These are phyloP conservation scores for Rhagium mordax DNA, from an alignment of 2,888 invertebrate genomes.

Conservation along the genomic window DNA sequence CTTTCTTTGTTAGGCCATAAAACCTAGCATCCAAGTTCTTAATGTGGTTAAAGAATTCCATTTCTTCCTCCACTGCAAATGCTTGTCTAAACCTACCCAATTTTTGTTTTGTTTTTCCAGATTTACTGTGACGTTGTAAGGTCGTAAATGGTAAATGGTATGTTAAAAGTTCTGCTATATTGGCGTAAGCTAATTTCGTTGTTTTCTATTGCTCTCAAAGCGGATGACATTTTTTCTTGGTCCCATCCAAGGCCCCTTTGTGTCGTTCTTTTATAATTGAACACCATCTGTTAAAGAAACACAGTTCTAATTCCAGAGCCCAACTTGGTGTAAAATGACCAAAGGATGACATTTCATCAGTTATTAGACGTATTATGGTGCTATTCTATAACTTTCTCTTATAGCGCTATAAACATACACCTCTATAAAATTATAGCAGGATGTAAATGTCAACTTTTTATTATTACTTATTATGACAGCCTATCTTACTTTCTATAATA, in stretches of 20 bases:
- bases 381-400: no score
- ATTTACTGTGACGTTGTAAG: neutral
- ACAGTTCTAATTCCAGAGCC: no score
- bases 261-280: neutral
- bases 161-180: neutral
- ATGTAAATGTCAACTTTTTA: no score
- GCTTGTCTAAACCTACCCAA: conserved; percentile 17
- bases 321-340: no score
- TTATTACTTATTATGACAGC: no score
- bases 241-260: neutral
- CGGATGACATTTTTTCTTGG: neutral
- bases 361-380: no score
- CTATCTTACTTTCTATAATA: no score
- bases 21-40: conserved; percentile 13
- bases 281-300: neutral
- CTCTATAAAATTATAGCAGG: no score
- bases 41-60: conserved; percentile 10
- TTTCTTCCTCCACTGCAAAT: conserved; percentile 22
- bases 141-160: neutral
- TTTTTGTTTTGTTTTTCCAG: neutral
- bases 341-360: no score
- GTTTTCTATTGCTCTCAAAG: neutral
- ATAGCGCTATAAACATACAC: no score
- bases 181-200: neutral
- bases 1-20: conserved; percentile 14